A percentile compares a stretch with the other conserved stretches of the same genome.
Evolutionary conservation across 2,797 vertebrate species (phyloP).

Genomic region (Otolemur crassicaudatus): DNA sequence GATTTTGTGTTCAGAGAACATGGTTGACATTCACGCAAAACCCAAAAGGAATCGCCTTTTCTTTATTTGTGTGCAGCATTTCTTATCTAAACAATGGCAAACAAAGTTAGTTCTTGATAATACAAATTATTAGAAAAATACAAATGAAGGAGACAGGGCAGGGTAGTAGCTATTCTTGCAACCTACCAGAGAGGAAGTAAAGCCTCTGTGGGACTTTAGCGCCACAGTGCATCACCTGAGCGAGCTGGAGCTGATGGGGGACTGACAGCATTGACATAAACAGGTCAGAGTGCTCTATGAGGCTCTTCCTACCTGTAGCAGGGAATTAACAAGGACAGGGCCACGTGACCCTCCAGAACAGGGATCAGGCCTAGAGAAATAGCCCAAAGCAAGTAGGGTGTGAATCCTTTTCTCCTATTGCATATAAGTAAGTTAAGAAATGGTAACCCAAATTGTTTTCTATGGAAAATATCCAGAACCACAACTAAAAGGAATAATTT

Average conservation of each 20-base stretch:
- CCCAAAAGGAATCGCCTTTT: neutral
- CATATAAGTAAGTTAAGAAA: neutral
- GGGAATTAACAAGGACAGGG: slow-evolving; percentile 11
- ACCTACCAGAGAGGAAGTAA: neutral
- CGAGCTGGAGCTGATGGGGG: neutral
- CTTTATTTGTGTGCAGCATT: neutral
- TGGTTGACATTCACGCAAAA: neutral
- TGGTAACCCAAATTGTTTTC: neutral
- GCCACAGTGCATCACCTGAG: neutral
- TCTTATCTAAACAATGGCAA: neutral
- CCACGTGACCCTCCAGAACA: neutral
- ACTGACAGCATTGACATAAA: slow-evolving; percentile 24
- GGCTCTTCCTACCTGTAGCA: neutral
- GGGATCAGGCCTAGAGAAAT: neutral
- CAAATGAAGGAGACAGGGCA: neutral
- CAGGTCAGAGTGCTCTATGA: slow-evolving; percentile 37
- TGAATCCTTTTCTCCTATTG: neutral
- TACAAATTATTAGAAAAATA: neutral
- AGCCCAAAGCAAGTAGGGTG: neutral
- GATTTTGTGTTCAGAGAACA: neutral
- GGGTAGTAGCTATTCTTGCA: neutral
- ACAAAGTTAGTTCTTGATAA: neutral
- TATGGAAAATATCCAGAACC: neutral
- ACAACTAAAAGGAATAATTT: neutral
- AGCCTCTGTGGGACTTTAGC: neutral